Conservation (phyloP, 2,113 vertebrate genomes). For the Marmota monax region DNA sequence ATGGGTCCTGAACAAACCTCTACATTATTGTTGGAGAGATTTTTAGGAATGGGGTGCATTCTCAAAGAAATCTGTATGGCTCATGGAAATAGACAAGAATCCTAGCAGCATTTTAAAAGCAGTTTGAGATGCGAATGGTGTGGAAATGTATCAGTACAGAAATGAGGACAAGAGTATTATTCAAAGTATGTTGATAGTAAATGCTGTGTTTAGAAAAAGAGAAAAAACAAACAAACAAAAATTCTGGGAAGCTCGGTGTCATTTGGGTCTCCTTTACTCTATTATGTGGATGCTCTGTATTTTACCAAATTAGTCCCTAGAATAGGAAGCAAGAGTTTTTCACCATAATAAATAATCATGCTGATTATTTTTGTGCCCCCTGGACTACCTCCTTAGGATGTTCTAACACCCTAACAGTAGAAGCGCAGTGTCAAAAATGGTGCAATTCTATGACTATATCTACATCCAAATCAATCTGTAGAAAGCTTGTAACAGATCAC, state of each 20-base stretch:
- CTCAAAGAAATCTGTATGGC: conserved; percentile 6
- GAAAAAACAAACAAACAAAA: too few relatives aligned
- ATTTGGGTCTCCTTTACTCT: not conserved
- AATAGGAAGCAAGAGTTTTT: not conserved
- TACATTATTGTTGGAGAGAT: not conserved
- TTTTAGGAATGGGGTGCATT: not conserved
- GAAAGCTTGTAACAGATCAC: not conserved
- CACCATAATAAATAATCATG: not conserved
- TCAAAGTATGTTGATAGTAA: not conserved
- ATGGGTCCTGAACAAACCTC: not conserved
- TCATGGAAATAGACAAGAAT: not conserved
- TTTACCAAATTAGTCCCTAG: not conserved
- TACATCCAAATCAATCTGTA: not conserved
- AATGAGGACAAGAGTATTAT: not conserved
- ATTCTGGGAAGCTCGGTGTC: not conserved
- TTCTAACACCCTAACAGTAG: not conserved
- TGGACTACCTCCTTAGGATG: not conserved
- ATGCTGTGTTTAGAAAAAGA: not conserved
- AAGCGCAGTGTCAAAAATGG: not conserved
- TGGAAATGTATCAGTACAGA: not conserved
- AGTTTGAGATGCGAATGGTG: not conserved
- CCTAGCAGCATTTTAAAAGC: not conserved
- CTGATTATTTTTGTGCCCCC: not conserved
- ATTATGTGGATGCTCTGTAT: not conserved
- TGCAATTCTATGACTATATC: not conserved